Conservation (phyloP, 2,888 invertebrate species). For the Magallana nippona region DNA sequence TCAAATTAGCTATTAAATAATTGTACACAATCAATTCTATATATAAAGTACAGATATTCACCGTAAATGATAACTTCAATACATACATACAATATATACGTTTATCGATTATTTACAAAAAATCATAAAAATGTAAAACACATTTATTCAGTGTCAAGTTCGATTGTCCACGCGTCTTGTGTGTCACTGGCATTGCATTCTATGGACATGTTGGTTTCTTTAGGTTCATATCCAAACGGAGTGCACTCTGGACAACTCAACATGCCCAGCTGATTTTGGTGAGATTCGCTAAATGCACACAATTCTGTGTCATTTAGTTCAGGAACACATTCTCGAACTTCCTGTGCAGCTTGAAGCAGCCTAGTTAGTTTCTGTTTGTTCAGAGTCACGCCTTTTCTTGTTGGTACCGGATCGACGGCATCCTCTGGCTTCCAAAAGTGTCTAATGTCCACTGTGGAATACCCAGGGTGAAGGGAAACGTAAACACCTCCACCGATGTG, state of each 20-base stretch:
- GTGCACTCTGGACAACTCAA: constrained; percentile 31
- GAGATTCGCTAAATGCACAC: constrained; percentile 27
- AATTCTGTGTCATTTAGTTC: constrained; percentile 35
- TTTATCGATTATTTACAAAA: too few relatives aligned
- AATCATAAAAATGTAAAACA: too few relatives aligned
- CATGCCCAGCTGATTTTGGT: constrained; percentile 34
- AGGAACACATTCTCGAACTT: constrained; percentile 35
- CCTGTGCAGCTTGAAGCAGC: constrained; percentile 11
- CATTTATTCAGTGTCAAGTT: too few relatives aligned
- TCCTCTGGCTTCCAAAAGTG: constrained; percentile 40
- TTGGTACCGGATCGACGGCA: constrained; percentile 28
- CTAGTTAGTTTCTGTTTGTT: constrained; percentile 26
- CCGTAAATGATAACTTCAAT: too few relatives aligned
- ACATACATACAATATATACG: too few relatives aligned
- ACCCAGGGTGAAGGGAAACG: not conserved
- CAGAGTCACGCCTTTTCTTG: constrained; percentile 38
- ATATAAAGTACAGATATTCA: too few relatives aligned
- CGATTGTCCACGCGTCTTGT: not conserved
- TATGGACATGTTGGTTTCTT: not conserved
- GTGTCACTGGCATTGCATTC: constrained; percentile 36
- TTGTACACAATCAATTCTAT: too few relatives aligned
- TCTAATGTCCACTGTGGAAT: constrained; percentile 32
- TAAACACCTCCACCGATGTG: constrained; percentile 4
- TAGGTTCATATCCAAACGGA: constrained; percentile 29
- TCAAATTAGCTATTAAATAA: too few relatives aligned